A percentile compares a stretch with the other conserved stretches of the same genome.
Conservation (phyloP, 2,797 vertebrate species). For the Danionella dracula region DNA sequence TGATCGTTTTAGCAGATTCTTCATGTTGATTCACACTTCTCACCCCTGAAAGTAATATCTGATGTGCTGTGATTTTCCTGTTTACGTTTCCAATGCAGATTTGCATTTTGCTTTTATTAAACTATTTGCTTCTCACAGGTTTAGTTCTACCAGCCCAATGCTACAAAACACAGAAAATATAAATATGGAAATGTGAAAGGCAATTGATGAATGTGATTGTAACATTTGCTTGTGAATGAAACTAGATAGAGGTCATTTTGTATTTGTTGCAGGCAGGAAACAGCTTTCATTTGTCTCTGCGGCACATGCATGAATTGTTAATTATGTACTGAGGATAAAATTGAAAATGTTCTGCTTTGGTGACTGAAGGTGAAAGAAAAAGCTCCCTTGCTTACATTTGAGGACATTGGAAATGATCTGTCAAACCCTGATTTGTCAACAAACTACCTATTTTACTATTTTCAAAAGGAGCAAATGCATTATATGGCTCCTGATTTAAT, state of each 20-base stretch:
- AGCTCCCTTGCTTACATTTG: not conserved
- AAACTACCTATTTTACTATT: too few species aligned
- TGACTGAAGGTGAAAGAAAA: not conserved
- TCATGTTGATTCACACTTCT: conserved; percentile 8
- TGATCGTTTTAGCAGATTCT: conserved; percentile 12
- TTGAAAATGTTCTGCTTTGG: not conserved
- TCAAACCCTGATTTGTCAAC: too few species aligned
- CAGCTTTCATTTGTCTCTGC: conserved; percentile 19
- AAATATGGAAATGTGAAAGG: conserved; percentile 35
- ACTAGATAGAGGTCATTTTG: conserved; percentile 10
- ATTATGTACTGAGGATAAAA: conserved; percentile 13
- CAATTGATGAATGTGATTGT: conserved; percentile 28
- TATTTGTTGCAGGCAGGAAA: conserved; percentile 17
- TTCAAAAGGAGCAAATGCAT: too few species aligned
- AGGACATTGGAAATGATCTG: not conserved
- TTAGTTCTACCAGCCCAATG: conserved; percentile 17
- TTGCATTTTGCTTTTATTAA: conserved; percentile 32
- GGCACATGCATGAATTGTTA: conserved; percentile 22
- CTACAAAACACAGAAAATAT: conserved; percentile 26
- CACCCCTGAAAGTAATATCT: conserved; percentile 6
- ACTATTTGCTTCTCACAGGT: conserved; percentile 11
- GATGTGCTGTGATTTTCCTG: conserved; percentile 21
- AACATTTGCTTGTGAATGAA: conserved; percentile 23
- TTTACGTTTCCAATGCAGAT: not conserved
- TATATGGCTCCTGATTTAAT: too few species aligned